Conservation (phyloP, 2,888 invertebrate species). For the Encarsia formosa region DNA sequence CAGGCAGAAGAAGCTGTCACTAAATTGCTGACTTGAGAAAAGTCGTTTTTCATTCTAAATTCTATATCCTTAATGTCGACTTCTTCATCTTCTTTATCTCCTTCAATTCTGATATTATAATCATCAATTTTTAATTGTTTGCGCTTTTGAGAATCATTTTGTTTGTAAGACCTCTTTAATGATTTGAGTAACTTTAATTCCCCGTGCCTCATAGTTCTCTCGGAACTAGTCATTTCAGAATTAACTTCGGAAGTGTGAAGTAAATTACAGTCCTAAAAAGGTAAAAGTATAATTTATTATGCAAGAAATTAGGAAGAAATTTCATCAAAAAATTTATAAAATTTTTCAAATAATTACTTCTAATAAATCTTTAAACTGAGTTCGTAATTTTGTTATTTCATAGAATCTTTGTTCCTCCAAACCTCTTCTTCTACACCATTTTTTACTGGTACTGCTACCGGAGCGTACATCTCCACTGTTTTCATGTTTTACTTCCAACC, state of each 20-base stretch:
- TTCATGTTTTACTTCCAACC: constrained; percentile 76
- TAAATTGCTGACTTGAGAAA: constrained; percentile 65
- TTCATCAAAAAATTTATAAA: neutral
- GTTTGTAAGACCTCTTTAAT: constrained; percentile 70
- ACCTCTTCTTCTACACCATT: constrained; percentile 87
- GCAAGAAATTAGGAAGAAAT: too few relatives aligned
- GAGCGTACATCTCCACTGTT: constrained; percentile 39
- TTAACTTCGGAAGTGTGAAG: constrained; percentile 56
- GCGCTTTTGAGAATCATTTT: constrained; percentile 65
- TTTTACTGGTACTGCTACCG: constrained; percentile 50
- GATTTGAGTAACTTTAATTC: constrained; percentile 83
- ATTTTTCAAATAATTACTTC: constrained; percentile 53
- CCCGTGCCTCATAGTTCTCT: constrained; percentile 79
- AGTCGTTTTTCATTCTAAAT: constrained; percentile 77
- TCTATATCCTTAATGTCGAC: constrained; percentile 82
- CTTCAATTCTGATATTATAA: constrained; percentile 64
- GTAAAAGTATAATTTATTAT: neutral
- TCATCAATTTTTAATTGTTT: constrained; percentile 73
- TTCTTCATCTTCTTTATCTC: constrained; percentile 54
- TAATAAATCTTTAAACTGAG: constrained; percentile 81
- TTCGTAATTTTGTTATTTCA: constrained; percentile 88
- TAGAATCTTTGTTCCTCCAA: constrained; percentile 96
- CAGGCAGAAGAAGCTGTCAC: constrained; percentile 62
- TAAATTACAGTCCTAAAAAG: constrained; percentile 60
- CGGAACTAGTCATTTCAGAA: constrained; percentile 60